Base-by-base conservation (phyloP, 2,888 invertebrate genomes). In the Zelleria hepariella region DNA sequence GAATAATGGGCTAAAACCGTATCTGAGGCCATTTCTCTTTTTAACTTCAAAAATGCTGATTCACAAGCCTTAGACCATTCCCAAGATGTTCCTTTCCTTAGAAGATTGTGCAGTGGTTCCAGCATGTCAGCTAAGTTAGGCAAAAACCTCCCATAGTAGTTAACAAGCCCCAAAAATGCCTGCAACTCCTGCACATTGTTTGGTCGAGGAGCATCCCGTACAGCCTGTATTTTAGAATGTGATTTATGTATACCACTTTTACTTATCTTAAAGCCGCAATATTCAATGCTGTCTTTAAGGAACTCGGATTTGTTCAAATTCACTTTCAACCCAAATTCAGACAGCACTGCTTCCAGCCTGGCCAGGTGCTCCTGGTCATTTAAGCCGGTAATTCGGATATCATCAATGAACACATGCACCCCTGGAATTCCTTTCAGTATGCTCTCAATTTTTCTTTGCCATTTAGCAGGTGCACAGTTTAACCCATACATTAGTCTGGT, bases 401-500 rank as follows among this genome's bases (percentile, higher is more conserved):
- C 58, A 20, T 58, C 58, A 2, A 53, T 5, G 53, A 42, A 58
- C n/a, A 32, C 42, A 25, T 24, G 42, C 8, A 58, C 58, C 15
- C 58, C 58, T 7, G 52, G 53, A 47, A 57, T 47, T 5, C 57
- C 57, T 47, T 21, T 18, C 24, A 57, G 18, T 15, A 57, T 3
- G 2, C 8, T 52, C 10, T 52, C 52, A 23, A 52, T 52, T 8
- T 23, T 52, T 5, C 52, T 2, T 24, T 52, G 52, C 7, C 21
- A 52, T 2, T 24, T 52, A 23, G 52, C 52, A 7, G 23, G 52
- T 18, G 52, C 52, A 10, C 24, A 24, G 10, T 23, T 24, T 3
- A 66, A 27, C 0, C 64, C 66, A 23, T 64, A 66, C 8, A 66
- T 64, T 2, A 66, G 51, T 8, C 66, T 61, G 0, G 65, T 64